Percentiles rank a stretch among this genome's conserved stretches.
Conservation (phyloP, 2,888 invertebrate genomes). For the Nasonia oneida region DNA sequence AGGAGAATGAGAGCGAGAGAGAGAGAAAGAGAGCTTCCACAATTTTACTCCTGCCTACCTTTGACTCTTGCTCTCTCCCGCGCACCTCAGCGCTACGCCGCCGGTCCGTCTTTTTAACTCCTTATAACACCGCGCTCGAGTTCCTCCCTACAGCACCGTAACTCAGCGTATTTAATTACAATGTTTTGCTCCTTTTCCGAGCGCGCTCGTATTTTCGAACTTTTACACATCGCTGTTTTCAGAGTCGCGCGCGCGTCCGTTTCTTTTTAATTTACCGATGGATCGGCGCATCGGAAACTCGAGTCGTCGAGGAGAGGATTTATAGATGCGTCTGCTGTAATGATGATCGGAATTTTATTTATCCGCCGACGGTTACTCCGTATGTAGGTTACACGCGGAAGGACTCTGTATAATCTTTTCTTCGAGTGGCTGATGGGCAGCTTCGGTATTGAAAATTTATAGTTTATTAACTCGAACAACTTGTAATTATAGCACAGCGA, state of each 20-base stretch:
- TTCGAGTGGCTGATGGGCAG: neutral
- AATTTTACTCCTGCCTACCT: conserved; percentile 71
- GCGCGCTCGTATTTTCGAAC: conserved; percentile 52
- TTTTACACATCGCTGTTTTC: conserved; percentile 13
- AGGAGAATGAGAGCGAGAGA: conserved; percentile 34
- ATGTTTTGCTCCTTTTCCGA: conserved; percentile 70
- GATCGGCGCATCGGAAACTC: neutral
- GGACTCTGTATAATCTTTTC: neutral
- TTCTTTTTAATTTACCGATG: conserved; percentile 27
- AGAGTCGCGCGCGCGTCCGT: neutral
- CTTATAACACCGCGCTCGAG: conserved; percentile 49
- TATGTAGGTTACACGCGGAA: neutral
- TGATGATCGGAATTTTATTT: neutral
- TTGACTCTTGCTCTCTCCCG: conserved; percentile 60
- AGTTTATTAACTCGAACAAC: neutral
- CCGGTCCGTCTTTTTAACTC: conserved; percentile 51
- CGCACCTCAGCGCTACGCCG: conserved; percentile 27
- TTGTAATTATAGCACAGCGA: neutral
- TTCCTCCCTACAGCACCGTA: conserved; percentile 64
- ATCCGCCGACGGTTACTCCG: neutral
- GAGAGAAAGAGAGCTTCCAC: conserved; percentile 45
- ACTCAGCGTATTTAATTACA: conserved; percentile 75
- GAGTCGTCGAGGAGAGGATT: neutral
- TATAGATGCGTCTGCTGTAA: neutral
- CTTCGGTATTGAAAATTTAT: neutral